Evolutionary conservation across 2,888 invertebrate genomes (phyloP).

Genomic region (Altica lythri): DNA sequence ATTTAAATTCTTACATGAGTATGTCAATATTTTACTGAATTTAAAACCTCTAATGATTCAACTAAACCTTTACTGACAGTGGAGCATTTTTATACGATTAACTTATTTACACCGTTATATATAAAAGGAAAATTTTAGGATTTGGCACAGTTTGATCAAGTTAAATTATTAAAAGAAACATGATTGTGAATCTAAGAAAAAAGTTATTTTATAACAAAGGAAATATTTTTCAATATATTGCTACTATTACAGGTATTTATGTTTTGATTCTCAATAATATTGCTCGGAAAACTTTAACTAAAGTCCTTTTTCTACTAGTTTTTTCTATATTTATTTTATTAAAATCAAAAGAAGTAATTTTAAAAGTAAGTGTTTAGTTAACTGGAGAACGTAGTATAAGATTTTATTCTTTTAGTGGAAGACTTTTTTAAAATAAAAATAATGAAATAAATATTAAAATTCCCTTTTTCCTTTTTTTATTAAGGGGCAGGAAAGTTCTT

Average conservation of each 20-base stretch:
- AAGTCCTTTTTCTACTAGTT: not conserved
- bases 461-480: no score
- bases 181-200: conserved; percentile 15
- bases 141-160: not conserved
- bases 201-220: conserved; percentile 36
- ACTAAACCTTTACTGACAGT: no score
- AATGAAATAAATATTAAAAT: no score
- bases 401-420: not conserved
- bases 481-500: no score
- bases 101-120: not conserved
- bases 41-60: no score
- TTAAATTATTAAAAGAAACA: not conserved
- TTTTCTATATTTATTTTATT: not conserved
- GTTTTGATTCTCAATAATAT: conserved; percentile 5
- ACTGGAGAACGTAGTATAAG: no score
- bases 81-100: not conserved
- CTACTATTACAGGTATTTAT: conserved; percentile 50
- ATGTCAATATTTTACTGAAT: no score
- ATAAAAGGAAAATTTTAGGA: not conserved
- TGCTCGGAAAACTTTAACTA: not conserved
- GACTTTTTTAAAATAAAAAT: no score
- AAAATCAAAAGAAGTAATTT: not conserved
- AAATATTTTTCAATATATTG: conserved; percentile 48
- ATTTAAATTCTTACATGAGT: no score
- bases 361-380: no score